phyloP scores from a whole-genome alignment of 2,797 vertebrate species.

The Pseudocheirus occidentalis region DNA sequence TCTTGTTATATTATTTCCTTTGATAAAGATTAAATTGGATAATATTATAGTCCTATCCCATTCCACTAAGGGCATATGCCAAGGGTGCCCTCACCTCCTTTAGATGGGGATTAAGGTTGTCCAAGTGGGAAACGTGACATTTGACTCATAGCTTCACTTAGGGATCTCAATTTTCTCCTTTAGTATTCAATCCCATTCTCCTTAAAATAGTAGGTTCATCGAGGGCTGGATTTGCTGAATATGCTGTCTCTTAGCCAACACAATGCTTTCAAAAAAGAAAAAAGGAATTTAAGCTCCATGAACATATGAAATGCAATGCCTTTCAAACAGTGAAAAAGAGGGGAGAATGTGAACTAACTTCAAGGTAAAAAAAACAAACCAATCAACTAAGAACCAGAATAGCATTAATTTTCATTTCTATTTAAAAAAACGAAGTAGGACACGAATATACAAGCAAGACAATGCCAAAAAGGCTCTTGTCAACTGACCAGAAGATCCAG shows the following conservation, averaged over 20 bases:
- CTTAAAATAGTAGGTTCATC: slow-evolving; percentile 29
- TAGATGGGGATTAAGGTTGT: slow-evolving; percentile 46
- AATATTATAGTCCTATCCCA: not conserved
- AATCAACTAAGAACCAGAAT: slow-evolving; percentile 7
- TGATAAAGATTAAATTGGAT: slow-evolving; percentile 6
- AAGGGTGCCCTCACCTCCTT: slow-evolving; percentile 31
- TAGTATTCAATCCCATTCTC: slow-evolving; percentile 62
- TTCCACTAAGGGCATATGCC: slow-evolving; percentile 35
- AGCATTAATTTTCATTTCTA: slow-evolving; percentile 38
- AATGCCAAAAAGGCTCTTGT: not conserved
- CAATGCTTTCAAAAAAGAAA: slow-evolving; percentile 34
- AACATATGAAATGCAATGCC: slow-evolving; percentile 7
- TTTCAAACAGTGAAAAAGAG: slow-evolving; percentile 27
- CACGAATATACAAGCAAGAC: not conserved
- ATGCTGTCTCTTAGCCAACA: slow-evolving; percentile 12
- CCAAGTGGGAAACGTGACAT: slow-evolving; percentile 48
- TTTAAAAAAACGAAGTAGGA: slow-evolving; percentile 39
- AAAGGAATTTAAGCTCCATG: slow-evolving; percentile 34
- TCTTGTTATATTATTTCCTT: slow-evolving; percentile 15
- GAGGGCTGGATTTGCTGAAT: slow-evolving; percentile 23
- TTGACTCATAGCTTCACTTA: slow-evolving; percentile 25
- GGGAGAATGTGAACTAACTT: slow-evolving; percentile 17
- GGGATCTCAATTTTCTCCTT: slow-evolving; percentile 34
- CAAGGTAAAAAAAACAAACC: slow-evolving; percentile 41
- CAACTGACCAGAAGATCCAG: not conserved